These are phyloP conservation scores for Drosophila neotestacea DNA, from an alignment of 2,888 invertebrate genomes.

Conservation along the genomic window DNA sequence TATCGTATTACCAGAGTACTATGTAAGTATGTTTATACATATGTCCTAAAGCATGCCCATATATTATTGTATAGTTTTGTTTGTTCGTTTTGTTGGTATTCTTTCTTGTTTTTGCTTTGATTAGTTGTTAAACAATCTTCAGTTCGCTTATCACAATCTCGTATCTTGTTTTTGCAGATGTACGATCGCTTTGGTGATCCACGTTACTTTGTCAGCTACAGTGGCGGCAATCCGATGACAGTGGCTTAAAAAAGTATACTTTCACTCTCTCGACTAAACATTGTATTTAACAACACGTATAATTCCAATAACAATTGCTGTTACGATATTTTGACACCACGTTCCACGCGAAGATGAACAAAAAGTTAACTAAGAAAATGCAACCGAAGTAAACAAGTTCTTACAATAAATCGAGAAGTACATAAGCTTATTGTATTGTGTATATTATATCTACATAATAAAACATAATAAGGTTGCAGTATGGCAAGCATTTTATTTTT, in stretches of 20 bases:
- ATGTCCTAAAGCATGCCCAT: constrained; percentile 30
- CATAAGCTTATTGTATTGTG: constrained; percentile 4
- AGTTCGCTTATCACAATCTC: constrained; percentile 22
- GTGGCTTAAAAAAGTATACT: constrained; percentile 78
- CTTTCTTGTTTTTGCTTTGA: constrained; percentile 24
- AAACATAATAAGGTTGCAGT: constrained; percentile 62
- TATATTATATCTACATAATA: constrained; percentile 50
- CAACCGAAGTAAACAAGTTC: constrained; percentile 27
- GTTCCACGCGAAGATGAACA: constrained; percentile 40
- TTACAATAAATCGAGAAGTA: constrained; percentile 8
- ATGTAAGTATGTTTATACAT: constrained; percentile 29
- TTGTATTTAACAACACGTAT: constrained; percentile 27
- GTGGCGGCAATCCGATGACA: constrained; percentile 83
- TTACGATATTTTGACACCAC: constrained; percentile 47
- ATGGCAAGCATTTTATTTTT: constrained; percentile 70
- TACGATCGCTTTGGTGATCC: constrained; percentile 84
- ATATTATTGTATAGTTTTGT: background rate
- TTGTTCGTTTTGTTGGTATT: constrained; percentile 38
- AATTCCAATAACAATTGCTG: constrained; percentile 49
- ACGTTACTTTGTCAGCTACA: constrained; percentile 82
- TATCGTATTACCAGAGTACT: background rate
- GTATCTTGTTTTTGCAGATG: constrained; percentile 72
- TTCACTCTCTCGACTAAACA: background rate
- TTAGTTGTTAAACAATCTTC: background rate
- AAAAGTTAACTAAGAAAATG: constrained; percentile 19